Evolutionary conservation across 2,113 vertebrate species (phyloP), one percentile per base, ranked within the genome.

Genomic region (Australoheros scitulus): DNA sequence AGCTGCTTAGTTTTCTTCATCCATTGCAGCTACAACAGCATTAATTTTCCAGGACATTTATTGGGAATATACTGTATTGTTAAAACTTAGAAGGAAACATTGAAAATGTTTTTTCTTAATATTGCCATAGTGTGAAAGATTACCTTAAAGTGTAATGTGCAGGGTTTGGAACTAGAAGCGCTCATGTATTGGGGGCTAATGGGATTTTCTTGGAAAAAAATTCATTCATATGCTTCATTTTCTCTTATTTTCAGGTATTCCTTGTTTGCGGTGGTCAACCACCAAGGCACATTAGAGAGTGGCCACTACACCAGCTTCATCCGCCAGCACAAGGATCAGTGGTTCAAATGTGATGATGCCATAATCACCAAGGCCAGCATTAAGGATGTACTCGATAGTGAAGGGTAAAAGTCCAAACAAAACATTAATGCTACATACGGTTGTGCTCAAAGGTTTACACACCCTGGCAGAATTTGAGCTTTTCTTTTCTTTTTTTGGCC

Each of bases 341-440:
- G 98, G 98, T 99, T 99, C 96, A 99, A 99, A 91, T 99, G 98
- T 94, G 98, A 99, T 20, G 98, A 99, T 15, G 98, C 98, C 91
- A 99, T 99, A 94, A 99, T 99, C 95, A 99, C 98, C 94, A 99
- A 99, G 96, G 98, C 98, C 96, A 98, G 97, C 97, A 99, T 99
- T 94, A 97, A 97, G 92, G 98, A 99, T 32, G 98, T 99, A 88
- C 96, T 99, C 94, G 98, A 99, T 95, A 99, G 98, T 15, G 98
- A 99, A 95, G 98, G 98, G 98, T 99, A 87, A 86, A 98, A 52
- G 56, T 3, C 5, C 3, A 78, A 61, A 24, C 36, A 8, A 17
- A 52, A 52, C 20, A 17, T 18, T 1, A 22, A 38, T 11, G 3
- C 17, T 22, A 5, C 20, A 47, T 4, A 52, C 3, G 6, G 34